These are phyloP conservation scores for Rhopilema esculentum DNA, from an alignment of 30 jellyfish, hydroid and myxozoan genomes.

Conservation along the genomic window DNA sequence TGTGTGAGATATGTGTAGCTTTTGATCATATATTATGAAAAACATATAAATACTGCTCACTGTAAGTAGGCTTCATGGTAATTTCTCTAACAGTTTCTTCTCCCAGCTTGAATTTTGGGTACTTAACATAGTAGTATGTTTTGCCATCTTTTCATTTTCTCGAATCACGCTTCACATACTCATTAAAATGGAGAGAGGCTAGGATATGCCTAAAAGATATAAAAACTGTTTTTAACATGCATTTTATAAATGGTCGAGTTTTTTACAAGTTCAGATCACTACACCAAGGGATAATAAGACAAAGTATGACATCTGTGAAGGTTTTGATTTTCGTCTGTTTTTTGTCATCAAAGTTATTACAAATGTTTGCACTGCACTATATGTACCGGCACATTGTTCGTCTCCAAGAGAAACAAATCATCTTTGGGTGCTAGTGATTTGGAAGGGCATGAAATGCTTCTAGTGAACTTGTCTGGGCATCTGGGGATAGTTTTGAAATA, in stretches of 20 bases:
- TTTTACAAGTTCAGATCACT: neutral
- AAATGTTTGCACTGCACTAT: slow-evolving; percentile 15
- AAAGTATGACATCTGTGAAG: neutral
- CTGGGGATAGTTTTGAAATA: slow-evolving; percentile 3
- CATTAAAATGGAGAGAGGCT: slow-evolving; percentile 38
- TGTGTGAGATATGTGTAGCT: neutral
- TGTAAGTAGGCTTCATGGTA: slow-evolving; percentile 17
- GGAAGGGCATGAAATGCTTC: slow-evolving; percentile 42
- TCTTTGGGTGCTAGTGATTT: slow-evolving; percentile 12
- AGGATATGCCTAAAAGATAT: slow-evolving; percentile 23
- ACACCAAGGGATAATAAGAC: neutral
- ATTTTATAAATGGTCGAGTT: neutral
- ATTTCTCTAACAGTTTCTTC: slow-evolving; percentile 36
- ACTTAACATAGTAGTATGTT: slow-evolving; percentile 29
- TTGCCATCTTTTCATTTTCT: slow-evolving; percentile 20
- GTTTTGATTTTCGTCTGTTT: neutral
- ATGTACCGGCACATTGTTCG: slow-evolving; percentile 29
- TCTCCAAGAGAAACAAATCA: slow-evolving; percentile 37
- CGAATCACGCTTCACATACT: slow-evolving; percentile 14
- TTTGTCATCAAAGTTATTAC: neutral
- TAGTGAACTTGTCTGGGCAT: slow-evolving; percentile 41
- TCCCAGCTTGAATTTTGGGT: slow-evolving; percentile 30
- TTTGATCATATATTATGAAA: neutral
- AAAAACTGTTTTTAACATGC: slow-evolving; percentile 12
- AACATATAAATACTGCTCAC: slow-evolving; percentile 11